A percentile compares a stretch with the other conserved stretches of the same genome.
Conservation (phyloP, 2,888 invertebrate genomes). For the Brachylomia viminalis region DNA sequence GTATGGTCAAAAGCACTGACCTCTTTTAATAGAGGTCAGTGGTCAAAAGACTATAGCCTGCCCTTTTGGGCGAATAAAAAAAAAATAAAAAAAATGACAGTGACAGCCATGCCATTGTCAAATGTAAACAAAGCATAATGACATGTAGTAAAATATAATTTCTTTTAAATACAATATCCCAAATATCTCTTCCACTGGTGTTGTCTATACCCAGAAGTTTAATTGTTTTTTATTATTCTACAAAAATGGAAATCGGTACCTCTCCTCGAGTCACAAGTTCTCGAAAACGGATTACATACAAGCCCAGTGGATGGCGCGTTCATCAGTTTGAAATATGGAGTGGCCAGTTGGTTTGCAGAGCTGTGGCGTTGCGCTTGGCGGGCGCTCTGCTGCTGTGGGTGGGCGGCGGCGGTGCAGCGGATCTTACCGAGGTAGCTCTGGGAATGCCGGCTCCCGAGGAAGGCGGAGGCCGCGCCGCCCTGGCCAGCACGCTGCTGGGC, state of each 20-base stretch:
- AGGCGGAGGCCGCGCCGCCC: conserved; percentile 46
- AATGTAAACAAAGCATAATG: background rate
- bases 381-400: conserved; percentile 82
- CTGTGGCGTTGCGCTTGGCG: conserved; percentile 74
- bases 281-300: conserved; percentile 73
- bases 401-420: conserved; percentile 67
- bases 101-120: background rate
- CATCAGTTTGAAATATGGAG: conserved; percentile 81
- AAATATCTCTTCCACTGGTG: background rate
- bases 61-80: too few relatives aligned
- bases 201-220: background rate
- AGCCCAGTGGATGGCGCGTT: conserved; percentile 78
- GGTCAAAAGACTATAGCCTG: too few relatives aligned
- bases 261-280: conserved; percentile 73
- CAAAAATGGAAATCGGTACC: conserved; percentile 43
- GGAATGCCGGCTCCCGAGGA: conserved; percentile 69
- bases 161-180: too few relatives aligned
- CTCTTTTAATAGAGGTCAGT: too few relatives aligned
- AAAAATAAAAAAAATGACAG: background rate
- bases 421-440: conserved; percentile 73
- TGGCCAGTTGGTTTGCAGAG: conserved; percentile 76
- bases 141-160: background rate
- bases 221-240: background rate
- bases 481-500: conserved; percentile 70
- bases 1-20: too few relatives aligned